phyloP scores from a whole-genome alignment of 1,140 invertebrate species.

The Mesaphorura yosii region DNA sequence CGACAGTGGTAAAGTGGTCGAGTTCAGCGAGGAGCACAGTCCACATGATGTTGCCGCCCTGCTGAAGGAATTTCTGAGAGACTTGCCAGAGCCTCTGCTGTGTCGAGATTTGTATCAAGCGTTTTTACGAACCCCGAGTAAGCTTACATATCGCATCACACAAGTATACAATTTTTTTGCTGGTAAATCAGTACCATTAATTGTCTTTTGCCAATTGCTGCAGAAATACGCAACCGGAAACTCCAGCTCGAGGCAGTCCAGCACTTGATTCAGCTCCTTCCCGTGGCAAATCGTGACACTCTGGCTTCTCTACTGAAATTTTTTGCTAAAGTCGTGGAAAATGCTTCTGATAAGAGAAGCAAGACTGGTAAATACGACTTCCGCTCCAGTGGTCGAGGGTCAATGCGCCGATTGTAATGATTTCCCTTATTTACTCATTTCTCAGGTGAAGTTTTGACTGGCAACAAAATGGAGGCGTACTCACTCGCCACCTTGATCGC shows the following conservation, averaged over 20 bases:
- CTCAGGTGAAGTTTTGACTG: slow-evolving; percentile 50
- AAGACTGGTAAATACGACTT: slow-evolving; percentile 38
- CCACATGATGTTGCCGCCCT: slow-evolving; percentile 86
- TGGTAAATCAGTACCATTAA: background rate
- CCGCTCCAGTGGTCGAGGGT: no score
- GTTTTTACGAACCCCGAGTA: slow-evolving; percentile 83
- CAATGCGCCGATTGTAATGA: no score
- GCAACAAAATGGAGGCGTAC: slow-evolving; percentile 86
- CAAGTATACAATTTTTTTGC: no score
- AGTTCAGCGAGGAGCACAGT: slow-evolving; percentile 64
- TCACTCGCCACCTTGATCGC: slow-evolving; percentile 87
- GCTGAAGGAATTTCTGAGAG: slow-evolving; percentile 84
- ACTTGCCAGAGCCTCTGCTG: slow-evolving; percentile 81
- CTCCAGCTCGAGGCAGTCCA: slow-evolving; percentile 70
- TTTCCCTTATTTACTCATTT: background rate
- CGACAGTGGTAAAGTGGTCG: slow-evolving; percentile 64
- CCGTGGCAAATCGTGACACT: slow-evolving; percentile 74
- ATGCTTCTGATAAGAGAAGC: slow-evolving; percentile 52
- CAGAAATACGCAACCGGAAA: slow-evolving; percentile 46
- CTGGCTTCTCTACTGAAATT: slow-evolving; percentile 68
- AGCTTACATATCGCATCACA: slow-evolving; percentile 35
- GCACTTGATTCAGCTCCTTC: slow-evolving; percentile 70
- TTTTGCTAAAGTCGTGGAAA: slow-evolving; percentile 60
- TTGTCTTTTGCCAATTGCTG: background rate
- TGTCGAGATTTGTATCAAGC: slow-evolving; percentile 76